A percentile compares a stretch with the other conserved stretches of the same genome.
Evolutionary conservation across 1,140 invertebrate genomes (phyloP).

Genomic region (Drosophila nigrodunni): DNA sequence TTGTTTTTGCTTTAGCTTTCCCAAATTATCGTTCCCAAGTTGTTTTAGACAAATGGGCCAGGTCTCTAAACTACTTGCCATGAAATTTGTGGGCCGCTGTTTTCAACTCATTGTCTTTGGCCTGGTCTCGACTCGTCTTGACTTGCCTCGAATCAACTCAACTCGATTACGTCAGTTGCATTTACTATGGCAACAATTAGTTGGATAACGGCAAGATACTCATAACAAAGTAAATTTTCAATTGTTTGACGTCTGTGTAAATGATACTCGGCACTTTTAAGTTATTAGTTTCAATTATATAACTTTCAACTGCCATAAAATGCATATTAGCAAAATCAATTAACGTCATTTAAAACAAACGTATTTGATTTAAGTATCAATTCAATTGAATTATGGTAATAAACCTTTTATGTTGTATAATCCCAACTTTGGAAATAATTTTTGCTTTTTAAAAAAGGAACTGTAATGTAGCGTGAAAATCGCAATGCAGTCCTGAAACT

Average conservation of each 20-base stretch:
- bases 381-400: constrained; percentile 2
- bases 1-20: constrained; percentile 31
- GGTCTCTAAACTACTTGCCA: constrained; percentile 52
- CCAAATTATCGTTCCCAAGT: constrained; percentile 76
- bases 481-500: too few species aligned
- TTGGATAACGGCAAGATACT: constrained; percentile 5
- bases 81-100: constrained; percentile 39
- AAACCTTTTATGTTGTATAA: neutral
- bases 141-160: neutral
- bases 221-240: neutral
- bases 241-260: neutral
- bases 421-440: too few species aligned
- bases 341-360: neutral
- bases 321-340: constrained; percentile 8
- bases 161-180: too few species aligned
- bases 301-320: neutral
- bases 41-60: constrained; percentile 54
- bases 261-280: neutral
- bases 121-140: neutral
- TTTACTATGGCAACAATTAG: constrained; percentile 19
- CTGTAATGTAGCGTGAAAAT: too few species aligned
- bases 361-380: constrained; percentile 9
- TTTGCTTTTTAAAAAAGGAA: too few species aligned
- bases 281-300: neutral
- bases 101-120: neutral